phyloP scores from a whole-genome alignment of 2,113 vertebrate genomes.

The Pseudorectes ferrugineus region DNA sequence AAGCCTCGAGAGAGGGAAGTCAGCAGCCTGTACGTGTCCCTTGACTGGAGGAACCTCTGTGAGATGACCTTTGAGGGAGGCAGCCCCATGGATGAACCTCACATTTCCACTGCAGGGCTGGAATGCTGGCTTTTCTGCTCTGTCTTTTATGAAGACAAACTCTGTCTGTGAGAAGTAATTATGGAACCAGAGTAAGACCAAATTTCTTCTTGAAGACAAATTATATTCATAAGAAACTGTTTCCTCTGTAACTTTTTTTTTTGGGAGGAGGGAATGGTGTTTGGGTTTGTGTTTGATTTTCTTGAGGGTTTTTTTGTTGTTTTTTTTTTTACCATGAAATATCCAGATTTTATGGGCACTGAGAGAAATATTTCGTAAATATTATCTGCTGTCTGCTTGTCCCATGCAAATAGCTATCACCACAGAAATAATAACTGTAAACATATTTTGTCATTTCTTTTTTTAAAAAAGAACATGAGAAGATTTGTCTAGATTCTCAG shows the following conservation, averaged over 20 bases:
- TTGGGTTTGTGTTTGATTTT: neutral
- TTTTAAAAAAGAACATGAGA: neutral
- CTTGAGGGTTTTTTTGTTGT: neutral
- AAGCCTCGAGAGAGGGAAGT: rapidly evolving
- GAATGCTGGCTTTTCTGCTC: rapidly evolving
- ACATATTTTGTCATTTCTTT: neutral
- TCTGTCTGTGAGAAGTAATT: neutral
- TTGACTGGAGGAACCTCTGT: neutral
- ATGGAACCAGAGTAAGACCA: neutral
- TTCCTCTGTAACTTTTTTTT: neutral
- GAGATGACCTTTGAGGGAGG: neutral
- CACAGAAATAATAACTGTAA: neutral
- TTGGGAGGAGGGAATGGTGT: too few relatives aligned
- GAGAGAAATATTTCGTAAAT: neutral
- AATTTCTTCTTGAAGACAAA: neutral
- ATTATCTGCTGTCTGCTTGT: neutral
- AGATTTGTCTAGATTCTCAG: neutral
- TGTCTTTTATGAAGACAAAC: neutral
- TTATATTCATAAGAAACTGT: neutral
- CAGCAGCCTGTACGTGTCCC: rapidly evolving
- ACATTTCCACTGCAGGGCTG: neutral
- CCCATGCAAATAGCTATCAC: neutral
- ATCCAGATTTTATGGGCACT: neutral
- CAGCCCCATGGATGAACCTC: neutral
- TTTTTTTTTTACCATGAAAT: neutral